A percentile compares a stretch with the other conserved stretches of the same genome.
Evolutionary conservation across 2,113 vertebrate species (phyloP).

Genomic region (Oncorhynchus kisutch): DNA sequence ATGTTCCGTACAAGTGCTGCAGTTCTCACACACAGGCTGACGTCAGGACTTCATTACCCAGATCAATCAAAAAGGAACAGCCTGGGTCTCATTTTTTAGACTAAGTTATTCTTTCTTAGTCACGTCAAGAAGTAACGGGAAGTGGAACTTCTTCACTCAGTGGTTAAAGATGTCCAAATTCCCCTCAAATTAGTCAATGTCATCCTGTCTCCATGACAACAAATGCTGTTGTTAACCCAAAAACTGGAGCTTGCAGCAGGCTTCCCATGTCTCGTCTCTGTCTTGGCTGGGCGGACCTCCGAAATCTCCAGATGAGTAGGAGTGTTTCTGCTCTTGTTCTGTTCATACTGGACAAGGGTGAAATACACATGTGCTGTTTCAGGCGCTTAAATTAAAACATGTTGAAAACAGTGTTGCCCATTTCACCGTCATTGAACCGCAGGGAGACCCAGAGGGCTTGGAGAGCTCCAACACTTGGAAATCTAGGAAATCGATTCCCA

Average conservation of each 20-base stretch:
- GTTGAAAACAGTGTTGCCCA: slow-evolving; percentile 11
- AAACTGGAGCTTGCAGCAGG: slow-evolving; percentile 7
- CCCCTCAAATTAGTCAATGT: slow-evolving; percentile 16
- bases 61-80: slow-evolving; percentile 19
- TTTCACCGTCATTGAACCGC: slow-evolving; percentile 7
- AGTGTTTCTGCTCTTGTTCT: not conserved
- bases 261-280: not conserved
- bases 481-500: slow-evolving; percentile 8
- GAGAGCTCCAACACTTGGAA: not conserved
- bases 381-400: slow-evolving; percentile 13
- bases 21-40: slow-evolving; percentile 23
- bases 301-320: not conserved
- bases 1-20: slow-evolving; percentile 3
- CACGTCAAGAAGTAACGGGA: slow-evolving; percentile 23
- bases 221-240: slow-evolving; percentile 14
- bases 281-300: not conserved
- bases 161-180: slow-evolving; percentile 14
- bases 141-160: slow-evolving; percentile 17
- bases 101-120: slow-evolving; percentile 11
- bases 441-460: not conserved
- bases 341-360: slow-evolving; percentile 4
- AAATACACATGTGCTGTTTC: slow-evolving; percentile 18
- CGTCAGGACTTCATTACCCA: slow-evolving; percentile 21
- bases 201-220: slow-evolving; percentile 27
- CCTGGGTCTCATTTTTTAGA: slow-evolving; percentile 31